Base-by-base conservation (phyloP, 2,113 vertebrate genomes). In the Lethenteron camtschaticum region DNA sequence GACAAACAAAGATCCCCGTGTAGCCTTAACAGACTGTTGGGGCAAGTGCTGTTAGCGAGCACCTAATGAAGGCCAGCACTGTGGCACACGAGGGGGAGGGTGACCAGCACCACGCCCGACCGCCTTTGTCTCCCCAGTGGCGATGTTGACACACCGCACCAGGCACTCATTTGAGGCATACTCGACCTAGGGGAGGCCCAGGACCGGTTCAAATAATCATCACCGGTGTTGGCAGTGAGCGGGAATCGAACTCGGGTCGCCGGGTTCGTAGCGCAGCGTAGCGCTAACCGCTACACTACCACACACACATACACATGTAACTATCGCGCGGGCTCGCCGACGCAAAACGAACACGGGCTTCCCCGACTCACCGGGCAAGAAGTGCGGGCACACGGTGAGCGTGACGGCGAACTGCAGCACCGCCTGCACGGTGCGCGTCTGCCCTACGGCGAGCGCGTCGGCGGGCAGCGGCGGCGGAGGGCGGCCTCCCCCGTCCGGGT, bases 361-460 rank as follows among this genome's bases (percentile, higher is more conserved):
- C 41, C 41, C 41, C 41, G 6, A 41, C 41, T 66, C 24, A 66
- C 63, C 63, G 0, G 84, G 77, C 12, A 80, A 70, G 69, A 94
- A 77, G 72, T 86, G 88, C 0, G 89, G 87, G 14, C 84, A 86
- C 63, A 95, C 76, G 2, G 88, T 87, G 68, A 92, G 74, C 6
- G 79, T 86, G 56, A 88, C 79, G 1, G 86, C 81, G 71, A 89
- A 88, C 77, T 91, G 89, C 68, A 90, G 75, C 11, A 74, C 81
- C 0, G 79, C 74, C 55, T 77, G 76, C 2, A 95, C 76, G 0
- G 77, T 81, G 74, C 81, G 86, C 78, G 86, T 83, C 75, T 95
- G 88, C 4, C 75, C 71, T 66, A 90, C 71, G 11, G 87, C 87
- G 8, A 95, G 85, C 1, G 86, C 81, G 16, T 92, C 89, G 0